A percentile compares a stretch with the other conserved stretches of the same genome.
Conservation (phyloP, 2,113 vertebrate species). For the Coptodon rendalli region DNA sequence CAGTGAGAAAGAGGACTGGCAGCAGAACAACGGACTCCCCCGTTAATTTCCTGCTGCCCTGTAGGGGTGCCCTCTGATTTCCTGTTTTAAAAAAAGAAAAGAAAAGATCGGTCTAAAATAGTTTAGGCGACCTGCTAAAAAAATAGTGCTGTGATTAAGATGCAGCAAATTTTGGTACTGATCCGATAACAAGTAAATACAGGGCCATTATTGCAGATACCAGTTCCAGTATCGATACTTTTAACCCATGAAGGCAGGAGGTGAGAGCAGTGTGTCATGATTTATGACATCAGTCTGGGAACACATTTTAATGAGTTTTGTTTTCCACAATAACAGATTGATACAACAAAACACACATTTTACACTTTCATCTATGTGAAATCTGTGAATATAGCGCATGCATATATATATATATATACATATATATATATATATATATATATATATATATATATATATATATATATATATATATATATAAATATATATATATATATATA, state of each 20-base stretch:
- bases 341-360: background rate
- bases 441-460: too few relatives aligned
- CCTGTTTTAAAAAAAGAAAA: background rate
- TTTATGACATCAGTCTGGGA: background rate
- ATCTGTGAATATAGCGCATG: background rate
- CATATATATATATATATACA: too few relatives aligned
- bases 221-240: background rate
- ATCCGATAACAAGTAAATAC: background rate
- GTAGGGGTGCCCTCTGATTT: constrained; percentile 46
- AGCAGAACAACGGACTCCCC: constrained; percentile 57
- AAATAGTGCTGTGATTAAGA: background rate
- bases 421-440: too few relatives aligned
- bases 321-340: background rate
- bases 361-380: background rate
- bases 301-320: background rate
- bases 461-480: too few relatives aligned
- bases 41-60: constrained; percentile 59
- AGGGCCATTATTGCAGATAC: background rate
- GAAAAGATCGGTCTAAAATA: constrained; percentile 11
- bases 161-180: background rate
- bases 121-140: background rate
- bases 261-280: background rate
- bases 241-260: background rate
- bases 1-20: constrained; percentile 55
- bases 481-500: too few relatives aligned